A percentile compares a stretch with the other conserved stretches of the same genome.
phyloP scores from a whole-genome alignment of 2,888 invertebrate species.

The Ommatoiulus sabulosus region DNA sequence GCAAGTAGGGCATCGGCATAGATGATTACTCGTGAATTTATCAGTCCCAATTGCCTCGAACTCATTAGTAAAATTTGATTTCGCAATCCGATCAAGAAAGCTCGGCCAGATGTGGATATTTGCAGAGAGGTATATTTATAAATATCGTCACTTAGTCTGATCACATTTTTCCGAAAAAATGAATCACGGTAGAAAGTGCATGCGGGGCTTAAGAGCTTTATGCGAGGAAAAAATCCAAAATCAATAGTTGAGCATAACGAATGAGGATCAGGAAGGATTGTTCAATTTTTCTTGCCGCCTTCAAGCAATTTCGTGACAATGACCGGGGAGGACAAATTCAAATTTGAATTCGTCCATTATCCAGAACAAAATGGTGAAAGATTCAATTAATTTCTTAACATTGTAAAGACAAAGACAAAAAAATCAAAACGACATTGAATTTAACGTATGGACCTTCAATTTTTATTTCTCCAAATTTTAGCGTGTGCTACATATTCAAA shows the following conservation, averaged over 20 bases:
- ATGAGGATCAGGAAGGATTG: slow-evolving; percentile 12
- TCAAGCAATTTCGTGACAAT: not conserved
- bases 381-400: too few relatives aligned
- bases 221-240: not conserved
- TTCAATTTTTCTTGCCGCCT: not conserved
- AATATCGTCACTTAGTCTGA: not conserved
- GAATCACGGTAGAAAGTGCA: not conserved
- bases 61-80: not conserved
- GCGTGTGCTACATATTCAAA: too few relatives aligned
- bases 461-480: not conserved
- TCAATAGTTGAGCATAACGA: not conserved
- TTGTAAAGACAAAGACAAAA: too few relatives aligned
- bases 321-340: not conserved
- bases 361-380: not conserved
- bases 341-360: not conserved
- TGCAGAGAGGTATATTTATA: not conserved
- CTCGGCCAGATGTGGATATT: not conserved
- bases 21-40: not conserved
- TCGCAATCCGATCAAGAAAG: not conserved
- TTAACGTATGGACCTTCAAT: too few relatives aligned
- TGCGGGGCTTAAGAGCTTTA: not conserved
- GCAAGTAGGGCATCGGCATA: too few relatives aligned
- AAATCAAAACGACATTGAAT: too few relatives aligned
- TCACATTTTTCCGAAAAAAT: not conserved
- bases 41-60: not conserved